Evolutionary conservation across 2,888 invertebrate species (phyloP).

Genomic region (Physocephala rufipes): DNA sequence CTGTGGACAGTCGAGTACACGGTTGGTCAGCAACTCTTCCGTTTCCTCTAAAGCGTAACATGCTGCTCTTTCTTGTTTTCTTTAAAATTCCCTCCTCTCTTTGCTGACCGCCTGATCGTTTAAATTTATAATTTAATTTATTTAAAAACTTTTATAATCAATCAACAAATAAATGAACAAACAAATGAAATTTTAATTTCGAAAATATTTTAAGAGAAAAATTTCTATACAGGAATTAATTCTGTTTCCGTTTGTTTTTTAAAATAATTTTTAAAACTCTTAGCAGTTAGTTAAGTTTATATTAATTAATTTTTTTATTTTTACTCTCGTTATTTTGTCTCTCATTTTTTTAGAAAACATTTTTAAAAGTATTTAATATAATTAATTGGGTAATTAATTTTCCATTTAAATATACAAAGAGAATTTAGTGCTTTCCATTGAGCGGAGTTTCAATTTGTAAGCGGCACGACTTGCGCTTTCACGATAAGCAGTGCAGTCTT

Average conservation of each 20-base stretch:
- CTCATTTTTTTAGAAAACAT: too few relatives aligned
- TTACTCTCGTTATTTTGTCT: constrained; percentile 4
- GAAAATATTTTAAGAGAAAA: constrained; percentile 4
- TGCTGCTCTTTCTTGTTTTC: constrained; percentile 5
- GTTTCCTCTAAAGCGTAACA: neutral
- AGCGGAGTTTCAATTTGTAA: too few relatives aligned
- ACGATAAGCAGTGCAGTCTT: too few relatives aligned
- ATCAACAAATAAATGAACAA: too few relatives aligned
- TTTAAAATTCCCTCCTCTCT: neutral
- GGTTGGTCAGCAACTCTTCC: constrained; percentile 14
- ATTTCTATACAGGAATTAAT: neutral
- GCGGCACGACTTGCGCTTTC: too few relatives aligned
- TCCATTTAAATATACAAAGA: too few relatives aligned
- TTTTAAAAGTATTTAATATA: too few relatives aligned
- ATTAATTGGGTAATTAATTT: too few relatives aligned
- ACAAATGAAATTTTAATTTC: constrained; percentile 6
- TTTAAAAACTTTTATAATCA: constrained; percentile 41
- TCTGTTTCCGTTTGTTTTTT: neutral
- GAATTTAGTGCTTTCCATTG: too few relatives aligned
- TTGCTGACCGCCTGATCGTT: constrained; percentile 41
- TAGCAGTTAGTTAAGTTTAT: too few relatives aligned
- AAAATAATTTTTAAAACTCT: neutral
- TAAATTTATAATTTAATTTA: constrained; percentile 46
- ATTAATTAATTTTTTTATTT: neutral
- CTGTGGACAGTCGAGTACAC: neutral